These are phyloP conservation scores for Zapus hudsonius DNA, from an alignment of 2,113 vertebrate species.

Conservation along the genomic window DNA sequence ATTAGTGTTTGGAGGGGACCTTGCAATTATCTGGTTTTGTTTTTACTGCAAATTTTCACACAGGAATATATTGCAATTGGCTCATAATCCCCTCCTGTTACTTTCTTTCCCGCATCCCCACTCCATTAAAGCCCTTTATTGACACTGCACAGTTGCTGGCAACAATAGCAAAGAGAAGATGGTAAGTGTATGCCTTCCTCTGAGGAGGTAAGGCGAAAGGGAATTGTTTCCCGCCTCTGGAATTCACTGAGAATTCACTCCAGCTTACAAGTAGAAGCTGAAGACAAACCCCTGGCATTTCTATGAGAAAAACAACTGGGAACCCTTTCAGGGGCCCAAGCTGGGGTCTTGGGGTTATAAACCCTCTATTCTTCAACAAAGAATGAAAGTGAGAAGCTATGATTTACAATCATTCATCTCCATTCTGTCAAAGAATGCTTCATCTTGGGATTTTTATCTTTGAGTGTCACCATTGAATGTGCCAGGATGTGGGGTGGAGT, in stretches of 20 bases:
- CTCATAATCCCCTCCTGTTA: no score
- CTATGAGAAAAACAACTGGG: neutral
- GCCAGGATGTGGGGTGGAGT: neutral
- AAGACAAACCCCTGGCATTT: neutral
- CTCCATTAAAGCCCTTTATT: neutral
- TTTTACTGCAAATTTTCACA: neutral
- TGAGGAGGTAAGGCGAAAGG: neutral
- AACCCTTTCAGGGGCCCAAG: neutral
- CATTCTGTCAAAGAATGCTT: conserved; percentile 23
- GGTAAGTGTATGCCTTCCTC: neutral
- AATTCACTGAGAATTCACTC: neutral
- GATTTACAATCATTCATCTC: neutral
- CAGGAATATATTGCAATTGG: no score
- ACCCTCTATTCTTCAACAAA: neutral
- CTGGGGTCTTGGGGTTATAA: neutral
- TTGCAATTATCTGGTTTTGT: neutral
- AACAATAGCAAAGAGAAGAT: neutral
- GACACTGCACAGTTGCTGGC: neutral
- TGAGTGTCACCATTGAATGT: conserved; percentile 19
- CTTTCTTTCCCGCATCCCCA: no score
- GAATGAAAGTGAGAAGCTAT: no score
- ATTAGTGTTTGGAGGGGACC: neutral
- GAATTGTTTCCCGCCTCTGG: neutral
- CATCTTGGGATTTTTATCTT: neutral
- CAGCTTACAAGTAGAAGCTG: neutral